These are phyloP conservation scores for Parazoanthus darwini DNA, from an alignment of 92 coral and sea anemone species.

Conservation along the genomic window DNA sequence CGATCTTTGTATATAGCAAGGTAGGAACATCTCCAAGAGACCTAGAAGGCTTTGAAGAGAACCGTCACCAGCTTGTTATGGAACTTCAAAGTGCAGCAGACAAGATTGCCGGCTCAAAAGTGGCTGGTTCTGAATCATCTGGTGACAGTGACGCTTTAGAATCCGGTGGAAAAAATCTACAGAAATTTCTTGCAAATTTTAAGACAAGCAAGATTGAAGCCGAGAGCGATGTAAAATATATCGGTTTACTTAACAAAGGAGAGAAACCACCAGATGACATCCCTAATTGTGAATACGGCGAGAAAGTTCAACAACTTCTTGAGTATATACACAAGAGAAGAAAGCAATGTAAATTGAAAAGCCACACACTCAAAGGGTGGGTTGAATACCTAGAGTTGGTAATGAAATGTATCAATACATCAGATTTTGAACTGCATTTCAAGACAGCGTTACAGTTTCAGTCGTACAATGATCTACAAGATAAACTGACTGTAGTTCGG, in stretches of 20 bases:
- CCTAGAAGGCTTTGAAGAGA: conserved; percentile 26
- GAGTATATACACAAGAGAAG: conserved; percentile 16
- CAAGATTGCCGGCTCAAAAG: conserved; percentile 26
- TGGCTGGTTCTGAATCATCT: conserved; percentile 1
- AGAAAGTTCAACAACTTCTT: conserved; percentile 20
- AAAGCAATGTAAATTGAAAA: background rate
- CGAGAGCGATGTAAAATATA: conserved; percentile 22
- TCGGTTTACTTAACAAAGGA: conserved; percentile 21
- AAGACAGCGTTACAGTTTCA: conserved; percentile 23
- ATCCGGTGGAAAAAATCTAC: background rate
- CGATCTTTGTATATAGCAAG: conserved; percentile 23
- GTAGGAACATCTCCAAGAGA: conserved; percentile 9
- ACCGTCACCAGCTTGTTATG: conserved; percentile 28
- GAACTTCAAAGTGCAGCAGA: conserved; percentile 30
- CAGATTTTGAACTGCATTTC: conserved; percentile 30
- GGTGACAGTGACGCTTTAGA: background rate
- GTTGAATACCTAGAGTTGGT: conserved; percentile 17
- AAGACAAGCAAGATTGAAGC: background rate
- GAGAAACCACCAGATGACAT: conserved; percentile 27
- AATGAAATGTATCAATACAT: conserved; percentile 5
- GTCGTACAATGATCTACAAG: background rate
- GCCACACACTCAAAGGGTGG: conserved; percentile 20
- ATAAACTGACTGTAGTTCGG: background rate
- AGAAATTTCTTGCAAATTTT: conserved; percentile 15
- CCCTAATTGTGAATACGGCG: conserved; percentile 26